A percentile compares a stretch with the other conserved stretches of the same genome.
phyloP scores from a whole-genome alignment of 64 coral and sea anemone genomes.

The Montipora efflorescens region DNA sequence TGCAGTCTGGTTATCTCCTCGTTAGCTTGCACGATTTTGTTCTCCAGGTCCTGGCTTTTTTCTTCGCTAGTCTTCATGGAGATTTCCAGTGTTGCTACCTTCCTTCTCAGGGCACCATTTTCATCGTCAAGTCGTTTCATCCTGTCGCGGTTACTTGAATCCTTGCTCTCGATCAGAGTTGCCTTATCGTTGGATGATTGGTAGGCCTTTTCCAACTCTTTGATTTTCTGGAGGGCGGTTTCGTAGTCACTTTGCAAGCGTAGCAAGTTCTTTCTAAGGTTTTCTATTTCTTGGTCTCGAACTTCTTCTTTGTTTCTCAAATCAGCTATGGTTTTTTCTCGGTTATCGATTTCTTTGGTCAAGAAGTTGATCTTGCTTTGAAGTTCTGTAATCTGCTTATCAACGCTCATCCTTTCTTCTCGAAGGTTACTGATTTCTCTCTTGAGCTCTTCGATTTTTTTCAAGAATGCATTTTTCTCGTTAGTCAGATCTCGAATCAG shows the following conservation, averaged over 20 bases:
- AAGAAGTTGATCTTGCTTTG: conserved; percentile 87
- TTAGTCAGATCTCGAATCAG: conserved; percentile 81
- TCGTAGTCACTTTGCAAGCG: conserved; percentile 85
- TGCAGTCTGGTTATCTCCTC: conserved; percentile 79
- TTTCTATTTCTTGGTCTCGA: conserved; percentile 80
- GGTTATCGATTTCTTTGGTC: conserved; percentile 71
- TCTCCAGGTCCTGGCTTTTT: conserved; percentile 77
- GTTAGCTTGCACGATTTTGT: conserved; percentile 59
- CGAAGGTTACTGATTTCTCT: conserved; percentile 59
- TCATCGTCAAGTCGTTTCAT: conserved; percentile 89
- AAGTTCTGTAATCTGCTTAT: conserved; percentile 78
- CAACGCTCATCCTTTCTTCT: conserved; percentile 78
- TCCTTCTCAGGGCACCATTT: conserved; percentile 77
- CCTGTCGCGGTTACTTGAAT: conserved; percentile 85
- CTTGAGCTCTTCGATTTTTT: conserved; percentile 88
- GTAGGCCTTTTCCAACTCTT: conserved; percentile 80
- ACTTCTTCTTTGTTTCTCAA: conserved; percentile 74
- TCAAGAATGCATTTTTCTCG: conserved; percentile 64
- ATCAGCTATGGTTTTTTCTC: conserved; percentile 78
- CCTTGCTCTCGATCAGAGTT: conserved; percentile 77
- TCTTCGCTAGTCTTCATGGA: conserved; percentile 71
- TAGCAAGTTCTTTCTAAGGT: conserved; percentile 86
- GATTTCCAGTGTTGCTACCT: conserved; percentile 82
- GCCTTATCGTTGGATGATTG: conserved; percentile 73
- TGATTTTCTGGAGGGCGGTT: conserved; percentile 84